These are phyloP conservation scores for Sebastes elongatus DNA, from an alignment of 2,797 vertebrate species.

Conservation along the genomic window DNA sequence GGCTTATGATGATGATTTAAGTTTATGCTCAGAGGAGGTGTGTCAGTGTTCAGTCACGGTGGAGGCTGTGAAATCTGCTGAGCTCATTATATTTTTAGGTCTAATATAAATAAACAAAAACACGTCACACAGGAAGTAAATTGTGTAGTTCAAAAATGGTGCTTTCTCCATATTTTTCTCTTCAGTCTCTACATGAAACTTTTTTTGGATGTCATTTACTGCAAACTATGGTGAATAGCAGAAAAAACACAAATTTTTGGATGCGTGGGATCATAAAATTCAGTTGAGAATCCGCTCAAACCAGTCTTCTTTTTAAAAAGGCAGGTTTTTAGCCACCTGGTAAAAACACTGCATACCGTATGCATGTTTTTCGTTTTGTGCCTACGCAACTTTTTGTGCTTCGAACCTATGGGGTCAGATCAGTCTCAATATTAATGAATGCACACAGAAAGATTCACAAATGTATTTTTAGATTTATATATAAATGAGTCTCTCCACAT, in stretches of 20 bases:
- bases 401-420: background rate
- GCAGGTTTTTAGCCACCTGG: background rate
- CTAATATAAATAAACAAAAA: background rate
- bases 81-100: background rate
- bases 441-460: background rate
- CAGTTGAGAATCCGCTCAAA: background rate
- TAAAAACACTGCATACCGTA: background rate
- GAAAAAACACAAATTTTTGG: background rate
- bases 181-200: background rate
- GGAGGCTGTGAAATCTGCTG: background rate
- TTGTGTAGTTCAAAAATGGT: background rate
- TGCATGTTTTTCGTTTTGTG: background rate
- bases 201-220: background rate
- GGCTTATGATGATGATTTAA: slow-evolving; percentile 23
- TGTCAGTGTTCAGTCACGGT: background rate
- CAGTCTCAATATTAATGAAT: background rate
- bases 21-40: slow-evolving; percentile 6
- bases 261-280: background rate
- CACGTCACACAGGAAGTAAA: background rate
- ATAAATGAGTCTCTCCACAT: background rate
- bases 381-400: background rate
- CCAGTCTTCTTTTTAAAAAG: background rate
- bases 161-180: background rate
- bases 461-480: background rate
- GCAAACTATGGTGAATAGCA: background rate